Evolutionary conservation across 1,140 invertebrate genomes (phyloP).

Genomic region (Sitophilus oryzae): DNA sequence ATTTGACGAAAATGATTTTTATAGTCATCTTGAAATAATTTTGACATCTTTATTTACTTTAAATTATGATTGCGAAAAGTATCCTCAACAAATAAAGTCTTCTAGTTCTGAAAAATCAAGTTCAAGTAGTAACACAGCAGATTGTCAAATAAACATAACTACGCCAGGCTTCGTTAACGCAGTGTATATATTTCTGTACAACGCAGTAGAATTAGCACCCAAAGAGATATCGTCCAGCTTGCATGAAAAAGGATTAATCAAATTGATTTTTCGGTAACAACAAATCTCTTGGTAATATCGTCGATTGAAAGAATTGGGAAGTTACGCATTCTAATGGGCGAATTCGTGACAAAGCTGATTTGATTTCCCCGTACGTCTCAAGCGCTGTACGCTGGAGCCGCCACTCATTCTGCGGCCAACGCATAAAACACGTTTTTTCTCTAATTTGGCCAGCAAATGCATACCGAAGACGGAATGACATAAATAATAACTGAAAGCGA

Average conservation of each 20-base stretch:
- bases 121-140: neutral
- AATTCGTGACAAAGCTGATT: no score
- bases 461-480: no score
- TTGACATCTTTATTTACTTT: constrained; percentile 20
- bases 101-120: constrained; percentile 8
- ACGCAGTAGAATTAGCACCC: constrained; percentile 45
- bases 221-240: constrained; percentile 19
- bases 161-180: constrained; percentile 47
- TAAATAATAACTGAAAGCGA: no score
- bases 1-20: constrained; percentile 24
- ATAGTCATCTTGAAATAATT: constrained; percentile 16
- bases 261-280: constrained; percentile 28
- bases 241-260: constrained; percentile 30
- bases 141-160: constrained; percentile 21
- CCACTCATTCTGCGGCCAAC: no score
- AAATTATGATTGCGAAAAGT: neutral
- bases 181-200: constrained; percentile 44
- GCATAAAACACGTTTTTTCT: no score
- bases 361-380: no score
- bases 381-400: no score
- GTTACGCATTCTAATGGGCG: no score
- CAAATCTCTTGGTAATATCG: no score
- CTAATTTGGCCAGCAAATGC: no score
- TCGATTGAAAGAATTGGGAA: no score
- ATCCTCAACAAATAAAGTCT: neutral